Conservation (phyloP, 64 coral and sea anemone species). For the Dendronephthya gigantea region DNA sequence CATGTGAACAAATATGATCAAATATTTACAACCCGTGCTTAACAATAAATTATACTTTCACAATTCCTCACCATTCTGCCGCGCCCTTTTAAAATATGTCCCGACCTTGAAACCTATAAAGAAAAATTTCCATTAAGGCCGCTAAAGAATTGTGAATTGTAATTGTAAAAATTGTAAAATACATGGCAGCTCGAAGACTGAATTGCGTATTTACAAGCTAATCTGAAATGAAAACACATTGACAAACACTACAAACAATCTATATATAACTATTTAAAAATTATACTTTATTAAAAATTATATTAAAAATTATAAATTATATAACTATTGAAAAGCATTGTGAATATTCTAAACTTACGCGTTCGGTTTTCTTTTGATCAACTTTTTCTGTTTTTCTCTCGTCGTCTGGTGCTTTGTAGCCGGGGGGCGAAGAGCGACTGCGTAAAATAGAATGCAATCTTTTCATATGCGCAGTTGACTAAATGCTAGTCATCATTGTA, state of each 20-base stretch:
- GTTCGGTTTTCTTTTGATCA: not conserved
- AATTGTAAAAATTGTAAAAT: no score
- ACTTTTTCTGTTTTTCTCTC: not conserved
- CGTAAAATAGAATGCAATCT: not conserved
- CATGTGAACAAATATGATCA: no score
- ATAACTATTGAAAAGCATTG: not conserved
- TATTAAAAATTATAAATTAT: not conserved
- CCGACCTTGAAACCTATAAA: not conserved
- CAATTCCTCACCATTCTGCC: not conserved
- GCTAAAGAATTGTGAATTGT: not conserved
- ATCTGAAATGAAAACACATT: no score
- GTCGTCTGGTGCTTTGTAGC: not conserved
- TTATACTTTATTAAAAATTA: not conserved
- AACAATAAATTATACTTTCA: not conserved
- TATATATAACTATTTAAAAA: no score
- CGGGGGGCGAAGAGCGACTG: not conserved
- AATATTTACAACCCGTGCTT: no score
- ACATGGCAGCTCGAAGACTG: no score
- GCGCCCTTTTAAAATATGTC: constrained; percentile 5
- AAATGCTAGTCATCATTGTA: no score
- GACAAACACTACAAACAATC: no score
- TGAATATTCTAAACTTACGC: not conserved
- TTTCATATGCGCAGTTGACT: no score
- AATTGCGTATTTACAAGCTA: no score
- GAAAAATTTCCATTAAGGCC: not conserved